phyloP scores from a whole-genome alignment of 2,113 vertebrate species.

The Crotalus tigris region DNA sequence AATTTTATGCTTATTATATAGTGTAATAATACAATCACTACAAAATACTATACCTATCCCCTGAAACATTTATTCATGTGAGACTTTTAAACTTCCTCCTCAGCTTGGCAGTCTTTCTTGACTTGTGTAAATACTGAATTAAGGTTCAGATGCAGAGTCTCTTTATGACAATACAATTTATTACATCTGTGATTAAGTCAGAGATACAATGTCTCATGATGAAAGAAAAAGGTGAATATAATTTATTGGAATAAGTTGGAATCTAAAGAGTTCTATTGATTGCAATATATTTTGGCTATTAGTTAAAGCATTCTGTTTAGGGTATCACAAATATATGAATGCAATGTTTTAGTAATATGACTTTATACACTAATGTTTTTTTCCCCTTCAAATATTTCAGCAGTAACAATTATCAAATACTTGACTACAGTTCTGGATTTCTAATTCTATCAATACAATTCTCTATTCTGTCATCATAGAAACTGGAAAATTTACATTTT shows the following conservation, averaged over 20 bases:
- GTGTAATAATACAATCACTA: neutral
- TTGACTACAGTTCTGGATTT: neutral
- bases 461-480: neutral
- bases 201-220: neutral
- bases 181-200: neutral
- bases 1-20: neutral
- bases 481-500: neutral
- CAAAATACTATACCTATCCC: neutral
- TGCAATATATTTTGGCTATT: neutral
- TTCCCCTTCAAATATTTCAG: neutral
- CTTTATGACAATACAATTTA: neutral
- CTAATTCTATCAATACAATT: neutral
- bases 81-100: neutral
- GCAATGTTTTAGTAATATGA: neutral
- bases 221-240: neutral
- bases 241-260: slow-evolving; percentile 11
- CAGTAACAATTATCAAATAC: neutral
- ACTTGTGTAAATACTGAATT: neutral
- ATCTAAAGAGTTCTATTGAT: neutral
- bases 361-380: neutral
- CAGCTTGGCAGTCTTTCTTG: neutral
- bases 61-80: neutral
- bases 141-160: neutral
- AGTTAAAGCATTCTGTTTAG: neutral
- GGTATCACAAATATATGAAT: neutral